These are phyloP conservation scores for Ophioderma brevispina DNA, from an alignment of 35 echinoderm and acorn worm genomes.

Conservation along the genomic window DNA sequence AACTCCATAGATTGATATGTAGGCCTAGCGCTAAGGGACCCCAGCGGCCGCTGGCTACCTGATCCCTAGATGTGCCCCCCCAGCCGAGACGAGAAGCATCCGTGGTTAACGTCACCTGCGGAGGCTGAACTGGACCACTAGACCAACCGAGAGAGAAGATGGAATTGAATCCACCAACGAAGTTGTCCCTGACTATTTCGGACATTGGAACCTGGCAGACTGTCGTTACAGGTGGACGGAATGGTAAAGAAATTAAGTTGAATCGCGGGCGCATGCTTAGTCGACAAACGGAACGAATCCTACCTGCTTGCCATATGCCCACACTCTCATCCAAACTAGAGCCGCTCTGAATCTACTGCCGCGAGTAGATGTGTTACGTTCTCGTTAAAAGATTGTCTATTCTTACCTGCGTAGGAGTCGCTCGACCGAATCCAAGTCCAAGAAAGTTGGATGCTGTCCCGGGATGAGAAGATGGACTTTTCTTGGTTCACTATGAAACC, in stretches of 20 bases:
- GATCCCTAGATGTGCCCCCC: background rate
- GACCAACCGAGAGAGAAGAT: background rate
- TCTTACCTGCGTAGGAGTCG: background rate
- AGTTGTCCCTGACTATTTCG: background rate
- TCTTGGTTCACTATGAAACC: background rate
- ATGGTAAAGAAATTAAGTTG: no score
- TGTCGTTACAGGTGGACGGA: no score
- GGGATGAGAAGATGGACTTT: background rate
- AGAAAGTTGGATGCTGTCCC: background rate
- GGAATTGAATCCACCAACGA: background rate
- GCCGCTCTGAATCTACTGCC: no score
- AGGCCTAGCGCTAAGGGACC: background rate
- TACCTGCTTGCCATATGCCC: no score
- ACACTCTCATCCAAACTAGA: no score
- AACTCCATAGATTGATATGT: constrained; percentile 29
- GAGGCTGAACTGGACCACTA: background rate
- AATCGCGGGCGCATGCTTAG: no score
- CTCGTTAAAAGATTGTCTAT: no score
- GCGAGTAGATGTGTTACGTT: no score
- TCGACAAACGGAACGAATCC: no score
- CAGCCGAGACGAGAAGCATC: constrained; percentile 17
- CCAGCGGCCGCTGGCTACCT: background rate
- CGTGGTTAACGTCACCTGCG: background rate
- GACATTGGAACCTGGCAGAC: constrained; percentile 17
- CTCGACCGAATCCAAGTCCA: background rate